Evolutionary conservation across 2,888 invertebrate genomes (phyloP).

Genomic region (Lydus trimaculatus): DNA sequence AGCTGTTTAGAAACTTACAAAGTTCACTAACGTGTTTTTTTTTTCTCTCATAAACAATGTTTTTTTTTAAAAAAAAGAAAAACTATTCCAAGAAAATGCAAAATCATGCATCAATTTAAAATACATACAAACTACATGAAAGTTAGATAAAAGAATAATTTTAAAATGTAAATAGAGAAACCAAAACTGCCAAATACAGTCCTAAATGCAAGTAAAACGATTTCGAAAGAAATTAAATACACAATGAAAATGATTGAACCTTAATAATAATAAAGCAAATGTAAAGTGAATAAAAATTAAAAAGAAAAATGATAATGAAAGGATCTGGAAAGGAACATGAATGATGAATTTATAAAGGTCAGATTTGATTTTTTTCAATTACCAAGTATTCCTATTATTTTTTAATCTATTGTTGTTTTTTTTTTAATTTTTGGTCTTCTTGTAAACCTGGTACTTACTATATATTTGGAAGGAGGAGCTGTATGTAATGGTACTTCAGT

Average conservation of each 20-base stretch:
- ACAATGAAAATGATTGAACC: slow-evolving; percentile 13
- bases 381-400: neutral
- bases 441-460: slow-evolving; percentile 42
- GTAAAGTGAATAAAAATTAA: slow-evolving; percentile 21
- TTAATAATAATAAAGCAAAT: slow-evolving; percentile 20
- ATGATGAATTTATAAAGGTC: slow-evolving; percentile 41
- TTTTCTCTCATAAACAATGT: slow-evolving; percentile 14
- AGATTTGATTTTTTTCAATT: slow-evolving; percentile 45
- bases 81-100: no score
- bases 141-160: slow-evolving; percentile 8
- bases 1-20: slow-evolving; percentile 50
- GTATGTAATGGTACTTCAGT: slow-evolving; percentile 40
- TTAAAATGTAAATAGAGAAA: neutral
- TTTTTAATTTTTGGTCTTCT: slow-evolving; percentile 18
- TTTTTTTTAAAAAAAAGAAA: no score
- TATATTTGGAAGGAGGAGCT: slow-evolving; percentile 45
- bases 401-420: slow-evolving; percentile 17
- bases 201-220: slow-evolving; percentile 20
- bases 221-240: neutral
- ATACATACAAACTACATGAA: slow-evolving; percentile 4
- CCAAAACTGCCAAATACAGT: slow-evolving; percentile 28
- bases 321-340: slow-evolving; percentile 24
- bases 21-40: slow-evolving; percentile 13
- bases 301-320: slow-evolving; percentile 29
- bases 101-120: slow-evolving; percentile 14